phyloP scores from a whole-genome alignment of 2,113 vertebrate genomes.

The Notarius quadriscutis region DNA sequence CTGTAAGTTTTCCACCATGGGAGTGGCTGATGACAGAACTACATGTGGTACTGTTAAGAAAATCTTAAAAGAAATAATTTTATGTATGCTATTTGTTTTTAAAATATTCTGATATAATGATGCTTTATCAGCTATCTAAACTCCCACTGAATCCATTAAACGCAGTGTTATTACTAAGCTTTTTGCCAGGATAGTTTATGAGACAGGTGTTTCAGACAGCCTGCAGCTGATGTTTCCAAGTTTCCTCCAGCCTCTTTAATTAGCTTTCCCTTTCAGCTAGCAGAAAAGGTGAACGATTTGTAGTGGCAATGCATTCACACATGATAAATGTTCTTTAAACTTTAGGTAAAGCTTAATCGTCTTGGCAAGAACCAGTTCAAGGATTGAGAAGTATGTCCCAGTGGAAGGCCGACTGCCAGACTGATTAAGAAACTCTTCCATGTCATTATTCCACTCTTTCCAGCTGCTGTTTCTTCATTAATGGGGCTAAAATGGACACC shows the following conservation, averaged over 20 bases:
- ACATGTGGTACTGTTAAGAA: background rate
- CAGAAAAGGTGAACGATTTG: background rate
- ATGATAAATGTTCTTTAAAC: slow-evolving; percentile 7
- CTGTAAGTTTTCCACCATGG: too few species aligned
- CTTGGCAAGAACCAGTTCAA: background rate
- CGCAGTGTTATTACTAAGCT: background rate
- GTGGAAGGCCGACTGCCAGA: background rate
- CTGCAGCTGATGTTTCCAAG: background rate
- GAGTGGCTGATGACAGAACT: background rate
- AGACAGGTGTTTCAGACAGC: background rate
- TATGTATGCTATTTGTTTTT: background rate
- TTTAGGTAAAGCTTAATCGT: background rate
- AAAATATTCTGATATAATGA: background rate
- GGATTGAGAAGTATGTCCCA: slow-evolving; percentile 6
- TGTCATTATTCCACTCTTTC: slow-evolving; percentile 26
- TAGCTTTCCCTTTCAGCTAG: background rate
- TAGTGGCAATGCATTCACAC: background rate
- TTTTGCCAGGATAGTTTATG: background rate
- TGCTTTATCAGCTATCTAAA: background rate
- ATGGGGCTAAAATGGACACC: background rate
- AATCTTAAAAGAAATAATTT: background rate
- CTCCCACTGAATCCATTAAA: background rate
- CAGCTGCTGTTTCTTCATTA: background rate
- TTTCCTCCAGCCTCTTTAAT: background rate
- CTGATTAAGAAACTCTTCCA: slow-evolving; percentile 39